Conservation (phyloP, 2,113 vertebrate species). For the Poicephalus gulielmi region DNA sequence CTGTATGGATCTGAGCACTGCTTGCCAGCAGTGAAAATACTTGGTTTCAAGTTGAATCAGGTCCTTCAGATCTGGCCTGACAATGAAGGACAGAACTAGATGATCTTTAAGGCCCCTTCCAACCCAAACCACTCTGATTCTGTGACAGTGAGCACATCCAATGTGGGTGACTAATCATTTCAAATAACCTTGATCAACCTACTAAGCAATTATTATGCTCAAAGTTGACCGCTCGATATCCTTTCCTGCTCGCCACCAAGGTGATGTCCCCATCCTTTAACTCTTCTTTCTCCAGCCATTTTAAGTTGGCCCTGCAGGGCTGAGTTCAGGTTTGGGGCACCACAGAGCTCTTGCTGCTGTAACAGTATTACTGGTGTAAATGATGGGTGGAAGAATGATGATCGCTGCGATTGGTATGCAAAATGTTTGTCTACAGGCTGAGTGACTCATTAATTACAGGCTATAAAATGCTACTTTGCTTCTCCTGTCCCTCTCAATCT, state of each 20-base stretch:
- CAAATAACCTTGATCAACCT: not conserved
- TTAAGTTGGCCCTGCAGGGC: not conserved
- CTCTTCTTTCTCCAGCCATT: not conserved
- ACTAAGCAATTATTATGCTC: not conserved
- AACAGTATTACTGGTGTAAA: not conserved
- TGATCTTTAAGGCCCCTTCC: not conserved
- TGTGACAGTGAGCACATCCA: not conserved
- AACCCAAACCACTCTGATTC: not conserved
- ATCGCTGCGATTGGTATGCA: constrained; percentile 26
- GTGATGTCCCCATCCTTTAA: not conserved
- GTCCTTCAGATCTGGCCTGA: not conserved
- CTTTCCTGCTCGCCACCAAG: not conserved
- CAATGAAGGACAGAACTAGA: not conserved
- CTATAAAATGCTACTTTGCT: constrained; percentile 39
- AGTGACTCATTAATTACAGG: constrained; percentile 56
- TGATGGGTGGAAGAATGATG: not conserved
- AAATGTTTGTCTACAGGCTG: constrained; percentile 46
- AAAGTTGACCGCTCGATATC: not conserved
- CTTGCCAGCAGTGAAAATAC: not conserved
- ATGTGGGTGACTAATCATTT: not conserved
- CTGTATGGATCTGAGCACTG: not conserved
- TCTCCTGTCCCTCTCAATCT: not conserved
- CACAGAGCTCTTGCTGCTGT: not conserved
- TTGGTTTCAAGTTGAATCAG: not conserved
- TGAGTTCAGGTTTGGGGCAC: not conserved